Evolutionary conservation across 2,113 vertebrate genomes (phyloP), one percentile per base, ranked within the genome.

Genomic region (Eonycteris spelaea): DNA sequence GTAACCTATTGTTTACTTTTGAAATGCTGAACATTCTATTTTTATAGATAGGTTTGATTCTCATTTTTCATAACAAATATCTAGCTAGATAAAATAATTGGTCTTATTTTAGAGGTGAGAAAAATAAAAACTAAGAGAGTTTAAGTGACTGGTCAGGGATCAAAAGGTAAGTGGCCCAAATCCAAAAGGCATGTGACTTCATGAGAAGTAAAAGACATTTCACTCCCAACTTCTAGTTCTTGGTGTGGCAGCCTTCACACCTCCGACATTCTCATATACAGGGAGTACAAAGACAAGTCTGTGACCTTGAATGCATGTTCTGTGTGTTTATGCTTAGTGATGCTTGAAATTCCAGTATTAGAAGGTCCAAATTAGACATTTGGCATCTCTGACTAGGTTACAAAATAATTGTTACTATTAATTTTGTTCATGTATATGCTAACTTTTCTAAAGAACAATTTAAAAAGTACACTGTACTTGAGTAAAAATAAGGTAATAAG

Each of bases 371-470:
- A 51, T 51, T 51, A 83, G 51, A 18, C 3, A 38, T 53, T 92
- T 30, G 10, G 51, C 71, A 82, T 24, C 21, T 68, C 19, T 67
- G 30, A 28, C n/a, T 71, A 70, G 14, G 21, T 85, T 85, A 85
- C 48, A 38, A 59, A 90, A 93, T 84, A 87, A 90, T 71, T 77
- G 33, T 79, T 57, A 6, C 13, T 71, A 93, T 92, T 93, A 35
- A 84, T 1, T 95, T 85, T 77, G 38, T 77, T 92, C 45, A 93
- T 85, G 61, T 95, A 86, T 63, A 18, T 22, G 57, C 12, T 57
- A 85, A 82, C 26, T 75, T 73, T 96, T 85, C 57, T 92, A 59
- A 91, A 95, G 40, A 38, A 15, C n/a, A 92, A 68, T 61, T 80
- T 74, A 92, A 87, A 51, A 90, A 86, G 38, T 26, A 5, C 7